Evolutionary conservation across 2,113 vertebrate species (phyloP), one percentile per base, ranked within the genome.

Genomic region (Galbula dea): DNA sequence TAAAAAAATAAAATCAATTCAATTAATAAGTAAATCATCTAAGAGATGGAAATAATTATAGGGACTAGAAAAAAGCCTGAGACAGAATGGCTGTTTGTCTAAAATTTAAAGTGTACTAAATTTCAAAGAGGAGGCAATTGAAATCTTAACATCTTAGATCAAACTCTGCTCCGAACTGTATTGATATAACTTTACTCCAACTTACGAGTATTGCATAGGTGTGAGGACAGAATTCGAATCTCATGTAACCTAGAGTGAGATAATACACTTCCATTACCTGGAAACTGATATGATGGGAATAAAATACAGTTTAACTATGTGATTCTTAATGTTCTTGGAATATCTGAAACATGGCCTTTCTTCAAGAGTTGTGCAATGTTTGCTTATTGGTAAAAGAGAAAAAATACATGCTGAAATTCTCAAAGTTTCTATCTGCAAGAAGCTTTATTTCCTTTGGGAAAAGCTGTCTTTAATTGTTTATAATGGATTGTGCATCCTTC

Each of bases 401-500:
- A 63, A 81, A 86, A 52, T 11, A 30, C 30, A 63, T 63, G 23
- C 55, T 91, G 68, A 94, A 93, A 83, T 89, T 89, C 51, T 83
- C 67, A 59, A 83, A 88, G 61, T 92, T 90, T 93, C 34, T 62
- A 69, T 83, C 37, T 85, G 58, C 71, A 87, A 91, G 78, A 32
- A 92, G 65, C 24, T 83, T 74, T 74, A 67, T 48, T 94, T 26
- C 32, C 23, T 88, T 95, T 95, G 91, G 67, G 74, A 80, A 91
- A 76, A 21, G 4, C 29, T 67, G 3, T 39, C 59, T 94, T 89
- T 89, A 83, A 57, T 55, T 88, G 52, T 91, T 95, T 83, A 71
- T 87, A 89, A 89, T 52, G 30, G 15, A 71, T 22, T 9, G 4
- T 2, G 4, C 32, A 68, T 94, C 69, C 78, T 92, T 93, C 91